Percentiles rank a stretch among this genome's conserved stretches.
phyloP scores from a whole-genome alignment of 2,888 invertebrate species.

The Spilarctia lutea region DNA sequence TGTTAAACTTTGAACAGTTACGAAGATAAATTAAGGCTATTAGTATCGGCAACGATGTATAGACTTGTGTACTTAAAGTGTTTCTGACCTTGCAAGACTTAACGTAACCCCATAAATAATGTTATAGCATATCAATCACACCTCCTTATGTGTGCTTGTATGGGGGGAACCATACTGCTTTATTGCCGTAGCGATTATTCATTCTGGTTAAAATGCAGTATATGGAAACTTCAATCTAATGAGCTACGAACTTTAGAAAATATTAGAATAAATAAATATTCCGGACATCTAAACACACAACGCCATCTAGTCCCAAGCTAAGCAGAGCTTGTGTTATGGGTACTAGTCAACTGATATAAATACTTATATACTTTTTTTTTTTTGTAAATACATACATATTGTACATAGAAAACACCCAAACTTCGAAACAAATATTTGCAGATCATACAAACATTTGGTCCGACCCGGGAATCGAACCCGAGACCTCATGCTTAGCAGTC shows the following conservation, averaged over 20 bases:
- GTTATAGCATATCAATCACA: conserved; percentile 49
- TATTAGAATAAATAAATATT: too few species aligned
- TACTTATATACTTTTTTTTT: too few species aligned
- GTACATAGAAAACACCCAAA: too few species aligned
- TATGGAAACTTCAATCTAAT: not conserved
- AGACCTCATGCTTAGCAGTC: too few species aligned
- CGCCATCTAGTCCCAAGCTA: too few species aligned
- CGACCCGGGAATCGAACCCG: too few species aligned
- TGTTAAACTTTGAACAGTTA: conserved; percentile 53
- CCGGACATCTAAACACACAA: too few species aligned
- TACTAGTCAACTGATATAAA: too few species aligned
- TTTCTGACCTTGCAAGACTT: conserved; percentile 35
- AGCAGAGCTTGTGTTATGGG: too few species aligned
- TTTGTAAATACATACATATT: too few species aligned
- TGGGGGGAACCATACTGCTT: conserved; percentile 11
- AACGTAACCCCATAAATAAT: conserved; percentile 42
- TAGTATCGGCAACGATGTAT: conserved; percentile 53
- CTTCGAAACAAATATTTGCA: too few species aligned
- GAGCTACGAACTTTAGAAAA: not conserved
- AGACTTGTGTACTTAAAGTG: conserved; percentile 34
- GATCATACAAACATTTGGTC: too few species aligned
- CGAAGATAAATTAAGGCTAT: conserved; percentile 60
- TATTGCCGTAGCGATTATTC: conserved; percentile 8
- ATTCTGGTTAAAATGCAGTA: not conserved
- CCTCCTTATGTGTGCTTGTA: conserved; percentile 24